Base-by-base conservation (phyloP, 2,113 vertebrate species). In the Pandion haliaetus region DNA sequence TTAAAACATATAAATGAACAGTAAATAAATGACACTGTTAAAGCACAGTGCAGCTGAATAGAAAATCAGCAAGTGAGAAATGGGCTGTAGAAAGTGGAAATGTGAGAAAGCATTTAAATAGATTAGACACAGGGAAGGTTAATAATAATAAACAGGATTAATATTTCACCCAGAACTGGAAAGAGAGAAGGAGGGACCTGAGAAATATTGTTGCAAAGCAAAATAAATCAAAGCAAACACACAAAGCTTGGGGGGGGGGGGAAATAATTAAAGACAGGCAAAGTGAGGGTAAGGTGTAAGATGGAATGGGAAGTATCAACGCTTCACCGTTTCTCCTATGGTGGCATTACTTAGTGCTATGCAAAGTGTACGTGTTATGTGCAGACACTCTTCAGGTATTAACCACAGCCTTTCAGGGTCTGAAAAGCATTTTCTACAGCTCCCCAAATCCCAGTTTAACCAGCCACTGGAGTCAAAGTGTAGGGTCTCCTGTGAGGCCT, bases 61-160 rank as follows among this genome's bases (percentile, higher is more conserved):
- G 67, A 66, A 73, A 94, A 86, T 21, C 26, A 23, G 21, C 67
- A 26, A 86, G 80, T 91, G 95, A 96, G 83, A 91, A 97, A 95
- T 96, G 66, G 45, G 61, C 40, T 65, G 86, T 57, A 26, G 83
- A 57, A 85, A 87, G 88, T 72, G 55, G 57, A 93, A 97, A 93
- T 95, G 88, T 52, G 86, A 89, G 93, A 89, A 93, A 95, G 89
- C 95, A 77, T 94, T 95, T 91, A 95, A 95, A 94, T 57, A 87
- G 86, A 91, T 97, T 91, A 89, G 84, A 57, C 61, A 49, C 38
- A 72, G 58, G 77, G 76, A 67, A 91, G 45, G 77, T 87, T 92
- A 83, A 92, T 95, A 95, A 84, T 76, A 91, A 93, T 83, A 90
- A 95, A 92, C 52, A 91, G 82, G 86, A 89, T 78, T 79, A 94